Conservation (phyloP, 1,140 invertebrate species). For the Holotrichia oblita region DNA sequence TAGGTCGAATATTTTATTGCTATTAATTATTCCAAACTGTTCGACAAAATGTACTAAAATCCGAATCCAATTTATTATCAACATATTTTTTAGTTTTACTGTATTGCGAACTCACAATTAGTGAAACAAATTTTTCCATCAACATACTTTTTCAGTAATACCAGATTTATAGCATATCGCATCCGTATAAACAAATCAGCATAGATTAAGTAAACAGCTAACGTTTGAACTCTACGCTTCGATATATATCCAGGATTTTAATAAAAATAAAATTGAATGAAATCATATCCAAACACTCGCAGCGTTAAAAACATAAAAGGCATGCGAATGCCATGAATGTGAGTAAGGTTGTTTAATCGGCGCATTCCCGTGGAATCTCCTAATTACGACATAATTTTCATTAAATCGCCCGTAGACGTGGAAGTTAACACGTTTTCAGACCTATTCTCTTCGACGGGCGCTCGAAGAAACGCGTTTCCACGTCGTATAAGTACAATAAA, state of each 20-base stretch:
- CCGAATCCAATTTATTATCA: no score
- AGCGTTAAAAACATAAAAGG: neutral
- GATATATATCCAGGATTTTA: neutral
- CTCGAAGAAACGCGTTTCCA: neutral
- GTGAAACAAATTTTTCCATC: neutral
- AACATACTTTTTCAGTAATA: neutral
- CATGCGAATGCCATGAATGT: neutral
- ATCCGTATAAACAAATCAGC: constrained; percentile 16
- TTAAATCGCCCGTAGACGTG: constrained; percentile 11
- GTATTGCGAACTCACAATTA: neutral
- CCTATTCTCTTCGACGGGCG: neutral
- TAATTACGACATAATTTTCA: constrained; percentile 18
- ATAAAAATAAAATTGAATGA: constrained; percentile 18
- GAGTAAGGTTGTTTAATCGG: constrained; percentile 6
- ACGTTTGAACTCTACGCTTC: neutral
- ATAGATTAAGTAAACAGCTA: neutral
- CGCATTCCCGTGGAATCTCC: neutral
- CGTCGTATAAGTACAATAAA: constrained; percentile 6
- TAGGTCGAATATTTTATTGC: no score
- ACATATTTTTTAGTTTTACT: no score
- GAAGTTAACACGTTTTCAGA: constrained; percentile 9
- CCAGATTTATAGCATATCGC: neutral
- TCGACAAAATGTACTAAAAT: no score
- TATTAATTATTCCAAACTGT: no score
- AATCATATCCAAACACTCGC: constrained; percentile 6